Evolutionary conservation across 2,888 invertebrate species (phyloP).

Genomic region (Nezara viridula): DNA sequence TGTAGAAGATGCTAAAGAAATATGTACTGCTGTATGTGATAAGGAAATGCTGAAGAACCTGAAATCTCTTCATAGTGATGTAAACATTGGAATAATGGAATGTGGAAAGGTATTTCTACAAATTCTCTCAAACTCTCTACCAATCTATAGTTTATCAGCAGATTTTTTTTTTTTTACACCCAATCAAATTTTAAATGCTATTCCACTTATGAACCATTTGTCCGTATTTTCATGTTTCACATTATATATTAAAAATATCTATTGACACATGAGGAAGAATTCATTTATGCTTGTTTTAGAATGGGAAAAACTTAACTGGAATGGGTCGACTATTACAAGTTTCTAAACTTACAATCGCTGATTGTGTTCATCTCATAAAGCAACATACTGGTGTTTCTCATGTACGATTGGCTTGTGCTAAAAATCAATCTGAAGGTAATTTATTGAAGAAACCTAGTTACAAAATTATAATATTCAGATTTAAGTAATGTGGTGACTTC

Average conservation of each 20-base stretch:
- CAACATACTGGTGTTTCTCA: constrained; percentile 77
- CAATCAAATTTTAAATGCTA: background rate
- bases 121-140: background rate
- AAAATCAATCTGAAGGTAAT: constrained; percentile 69
- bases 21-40: constrained; percentile 44
- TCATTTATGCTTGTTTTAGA: constrained; percentile 49
- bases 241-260: background rate
- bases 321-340: constrained; percentile 75
- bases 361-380: constrained; percentile 79
- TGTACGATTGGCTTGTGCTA: constrained; percentile 81
- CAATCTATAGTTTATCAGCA: background rate
- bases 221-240: background rate
- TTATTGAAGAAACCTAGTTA: background rate
- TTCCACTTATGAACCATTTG: background rate
- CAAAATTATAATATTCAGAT: no score
- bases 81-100: constrained; percentile 31
- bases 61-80: background rate
- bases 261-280: background rate
- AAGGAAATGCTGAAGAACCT: constrained; percentile 5
- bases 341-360: constrained; percentile 72
- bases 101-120: constrained; percentile 9
- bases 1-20: background rate
- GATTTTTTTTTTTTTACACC: background rate
- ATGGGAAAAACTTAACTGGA: constrained; percentile 69
- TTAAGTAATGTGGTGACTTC: no score